A percentile compares a stretch with the other conserved stretches of the same genome.
These are phyloP conservation scores for Thaumatotibia leucotreta DNA, from an alignment of 1,140 invertebrate genomes.

Conservation along the genomic window DNA sequence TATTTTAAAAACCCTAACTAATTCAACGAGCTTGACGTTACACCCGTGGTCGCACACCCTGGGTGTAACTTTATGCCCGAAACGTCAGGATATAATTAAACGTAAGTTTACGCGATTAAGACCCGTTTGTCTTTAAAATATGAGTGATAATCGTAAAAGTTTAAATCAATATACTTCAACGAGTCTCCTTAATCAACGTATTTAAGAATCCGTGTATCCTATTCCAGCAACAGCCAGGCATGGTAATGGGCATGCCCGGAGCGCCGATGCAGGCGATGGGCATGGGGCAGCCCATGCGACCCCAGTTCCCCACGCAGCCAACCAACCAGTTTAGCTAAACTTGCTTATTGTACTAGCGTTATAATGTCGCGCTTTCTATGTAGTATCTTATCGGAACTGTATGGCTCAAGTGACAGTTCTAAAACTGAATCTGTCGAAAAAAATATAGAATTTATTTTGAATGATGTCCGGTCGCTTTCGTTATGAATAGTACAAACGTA, in stretches of 20 bases:
- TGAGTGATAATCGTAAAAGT: too few species aligned
- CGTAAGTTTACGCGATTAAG: too few species aligned
- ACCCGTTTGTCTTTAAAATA: too few species aligned
- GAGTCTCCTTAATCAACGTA: not conserved
- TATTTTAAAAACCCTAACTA: too few species aligned
- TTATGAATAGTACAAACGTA: not conserved
- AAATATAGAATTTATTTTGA: not conserved
- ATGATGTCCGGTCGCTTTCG: not conserved
- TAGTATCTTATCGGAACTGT: not conserved
- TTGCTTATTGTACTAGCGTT: not conserved
- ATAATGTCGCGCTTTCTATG: not conserved
- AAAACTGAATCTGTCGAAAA: not conserved
- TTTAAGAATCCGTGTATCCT: not conserved
- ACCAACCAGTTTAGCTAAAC: conserved; percentile 69
- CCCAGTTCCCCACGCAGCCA: conserved; percentile 51
- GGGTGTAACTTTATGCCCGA: too few species aligned
- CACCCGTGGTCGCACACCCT: too few species aligned
- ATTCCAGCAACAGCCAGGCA: conserved; percentile 66
- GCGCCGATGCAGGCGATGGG: conserved; percentile 54
- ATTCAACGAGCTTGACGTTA: too few species aligned
- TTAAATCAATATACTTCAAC: too few species aligned
- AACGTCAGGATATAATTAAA: too few species aligned
- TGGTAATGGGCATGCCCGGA: conserved; percentile 66
- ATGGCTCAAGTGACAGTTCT: not conserved
- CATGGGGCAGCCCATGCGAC: conserved; percentile 51